phyloP scores from a whole-genome alignment of 2,888 invertebrate genomes.

The Cetonia aurata region DNA sequence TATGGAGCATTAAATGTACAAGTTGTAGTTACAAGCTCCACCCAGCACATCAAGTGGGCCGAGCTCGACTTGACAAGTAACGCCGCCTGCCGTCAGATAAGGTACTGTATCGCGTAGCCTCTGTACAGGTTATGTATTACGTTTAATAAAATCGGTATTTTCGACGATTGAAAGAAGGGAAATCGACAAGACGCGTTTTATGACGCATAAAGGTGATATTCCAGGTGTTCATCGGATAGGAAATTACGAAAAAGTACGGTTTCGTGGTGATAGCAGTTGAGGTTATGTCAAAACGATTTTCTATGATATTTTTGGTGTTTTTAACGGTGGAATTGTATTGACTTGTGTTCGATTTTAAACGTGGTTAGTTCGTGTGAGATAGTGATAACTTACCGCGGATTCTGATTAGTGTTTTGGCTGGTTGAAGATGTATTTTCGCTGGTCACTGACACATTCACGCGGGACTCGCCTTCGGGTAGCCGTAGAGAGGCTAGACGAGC shows the following conservation, averaged over 20 bases:
- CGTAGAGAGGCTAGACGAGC: conserved; percentile 60
- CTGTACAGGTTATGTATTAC: conserved; percentile 50
- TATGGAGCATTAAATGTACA: conserved; percentile 60
- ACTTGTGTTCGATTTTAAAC: neutral
- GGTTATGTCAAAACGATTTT: conserved; percentile 51
- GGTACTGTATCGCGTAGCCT: conserved; percentile 56
- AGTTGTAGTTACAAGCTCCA: conserved; percentile 60
- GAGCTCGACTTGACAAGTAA: conserved; percentile 62
- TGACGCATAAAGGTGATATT: neutral
- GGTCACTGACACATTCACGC: conserved; percentile 51
- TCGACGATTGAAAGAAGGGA: neutral
- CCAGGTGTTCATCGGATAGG: neutral
- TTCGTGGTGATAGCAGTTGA: conserved; percentile 52
- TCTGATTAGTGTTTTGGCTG: no score
- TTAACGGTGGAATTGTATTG: neutral
- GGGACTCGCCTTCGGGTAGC: conserved; percentile 60
- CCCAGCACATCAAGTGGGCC: conserved; percentile 60
- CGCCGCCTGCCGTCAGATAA: conserved; percentile 59
- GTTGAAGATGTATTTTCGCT: neutral
- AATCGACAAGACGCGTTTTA: neutral
- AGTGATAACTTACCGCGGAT: neutral
- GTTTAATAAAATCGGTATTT: conserved; percentile 1
- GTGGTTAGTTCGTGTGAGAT: neutral
- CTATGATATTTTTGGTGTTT: neutral
- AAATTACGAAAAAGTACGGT: conserved; percentile 51